Base-by-base conservation (phyloP, 2,888 invertebrate genomes). In the Drosophila picticornis region DNA sequence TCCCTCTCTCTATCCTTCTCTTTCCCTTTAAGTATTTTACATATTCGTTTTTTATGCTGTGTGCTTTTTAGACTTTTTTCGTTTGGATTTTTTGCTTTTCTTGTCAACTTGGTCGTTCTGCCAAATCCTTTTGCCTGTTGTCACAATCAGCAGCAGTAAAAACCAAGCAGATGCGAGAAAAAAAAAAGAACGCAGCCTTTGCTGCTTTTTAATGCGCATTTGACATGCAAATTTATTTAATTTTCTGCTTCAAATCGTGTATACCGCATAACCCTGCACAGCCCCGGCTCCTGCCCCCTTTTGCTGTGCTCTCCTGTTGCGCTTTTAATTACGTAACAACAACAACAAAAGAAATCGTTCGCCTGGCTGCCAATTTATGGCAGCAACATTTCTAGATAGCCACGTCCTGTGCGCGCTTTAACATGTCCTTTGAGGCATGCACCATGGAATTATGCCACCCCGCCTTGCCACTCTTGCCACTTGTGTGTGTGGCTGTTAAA, bases 181-280 rank as follows among this genome's bases (percentile, higher is more conserved):
- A 63, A 72, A 62, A 48, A 63, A 72, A 62, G 46, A 63, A 56
- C 61, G 66, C 65, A 67, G 27, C 36, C 55, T 69, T 62, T 58
- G 64, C 38, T 64, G 76, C 78, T 77, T 68, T 88, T 81, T 88
- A 84, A 88, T 86, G 84, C 83, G 86, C 84, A 86, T 88, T 87
- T 86, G 83, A 88, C 86, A 87, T 88, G 87, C 86, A 87, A 88
- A 87, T 87, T 84, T 85, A 85, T 87, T 87, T 86, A 88, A 86
- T 86, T 87, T 87, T 86, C 84, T 87, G 86, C 88, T 88, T 81
- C 79, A 75, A 81, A 81, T 86, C 72, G 58, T 75, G 72, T 62
- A 61, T 43, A 52, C 56, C 55, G 27, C 40, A 40, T 29, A 31
- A 40, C 46, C 29, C 34, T 57, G 19, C 27, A 9, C 40, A 9